Evolutionary conservation across 2,888 invertebrate genomes (phyloP).

Genomic region (Meteorus cinctellus): DNA sequence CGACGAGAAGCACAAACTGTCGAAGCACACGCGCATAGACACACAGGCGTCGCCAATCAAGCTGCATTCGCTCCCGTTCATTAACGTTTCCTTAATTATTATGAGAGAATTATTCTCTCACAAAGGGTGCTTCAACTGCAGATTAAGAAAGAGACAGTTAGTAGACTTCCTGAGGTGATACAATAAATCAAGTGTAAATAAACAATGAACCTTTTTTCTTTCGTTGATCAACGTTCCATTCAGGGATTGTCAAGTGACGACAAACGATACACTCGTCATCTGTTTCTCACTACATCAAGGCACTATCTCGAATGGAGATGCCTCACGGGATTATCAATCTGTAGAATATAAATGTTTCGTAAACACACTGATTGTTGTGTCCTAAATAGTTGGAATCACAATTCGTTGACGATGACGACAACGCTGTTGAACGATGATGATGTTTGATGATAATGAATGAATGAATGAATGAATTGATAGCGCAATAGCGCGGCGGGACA

Average conservation of each 20-base stretch:
- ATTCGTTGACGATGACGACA: neutral
- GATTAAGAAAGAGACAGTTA: too few species aligned
- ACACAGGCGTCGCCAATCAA: slow-evolving; percentile 74
- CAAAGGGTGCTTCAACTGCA: too few species aligned
- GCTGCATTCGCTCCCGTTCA: slow-evolving; percentile 70
- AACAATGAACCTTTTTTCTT: too few species aligned
- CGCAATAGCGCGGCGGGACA: slow-evolving; percentile 11
- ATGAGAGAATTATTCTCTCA: neutral
- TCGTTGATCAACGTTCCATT: too few species aligned
- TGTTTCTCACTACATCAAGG: neutral
- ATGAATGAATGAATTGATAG: slow-evolving; percentile 11
- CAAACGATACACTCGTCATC: neutral
- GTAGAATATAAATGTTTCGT: neutral
- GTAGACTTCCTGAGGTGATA: too few species aligned
- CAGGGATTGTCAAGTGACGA: neutral
- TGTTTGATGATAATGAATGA: slow-evolving; percentile 1
- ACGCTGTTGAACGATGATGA: neutral
- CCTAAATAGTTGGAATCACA: neutral
- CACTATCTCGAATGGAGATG: too few species aligned
- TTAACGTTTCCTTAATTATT: slow-evolving; percentile 56
- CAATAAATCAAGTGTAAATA: too few species aligned
- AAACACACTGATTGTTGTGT: neutral
- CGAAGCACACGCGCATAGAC: slow-evolving; percentile 94
- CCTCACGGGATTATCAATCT: neutral
- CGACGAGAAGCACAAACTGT: slow-evolving; percentile 92